phyloP scores from a whole-genome alignment of 2,888 invertebrate species.

The Cephalotes varians region DNA sequence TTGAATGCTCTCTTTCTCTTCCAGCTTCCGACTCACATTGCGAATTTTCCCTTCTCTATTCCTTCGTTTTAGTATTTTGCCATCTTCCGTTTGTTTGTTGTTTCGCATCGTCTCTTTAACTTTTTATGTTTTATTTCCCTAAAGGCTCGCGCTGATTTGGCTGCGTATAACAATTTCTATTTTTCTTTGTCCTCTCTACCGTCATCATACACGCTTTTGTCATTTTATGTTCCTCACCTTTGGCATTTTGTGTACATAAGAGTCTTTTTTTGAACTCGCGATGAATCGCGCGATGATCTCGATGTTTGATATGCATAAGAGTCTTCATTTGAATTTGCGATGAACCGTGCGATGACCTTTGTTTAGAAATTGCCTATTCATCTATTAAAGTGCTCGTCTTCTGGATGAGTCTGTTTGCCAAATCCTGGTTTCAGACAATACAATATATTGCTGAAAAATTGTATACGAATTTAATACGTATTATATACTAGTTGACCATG shows the following conservation, averaged over 20 bases:
- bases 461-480: background rate
- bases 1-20: background rate
- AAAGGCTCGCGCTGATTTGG: background rate
- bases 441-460: background rate
- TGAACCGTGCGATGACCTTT: background rate
- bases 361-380: constrained; percentile 13
- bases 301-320: background rate
- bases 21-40: background rate
- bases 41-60: too few species aligned
- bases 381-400: background rate
- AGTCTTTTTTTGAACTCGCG: background rate
- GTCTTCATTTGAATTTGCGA: background rate
- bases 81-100: background rate
- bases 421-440: background rate
- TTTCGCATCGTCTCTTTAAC: background rate
- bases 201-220: background rate
- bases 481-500: background rate
- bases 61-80: background rate
- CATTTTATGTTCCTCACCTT: background rate
- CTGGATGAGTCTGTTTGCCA: background rate
- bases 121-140: background rate
- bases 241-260: background rate
- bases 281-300: background rate
- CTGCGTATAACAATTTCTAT: background rate
- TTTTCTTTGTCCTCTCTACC: background rate